phyloP scores from a whole-genome alignment of 2,113 vertebrate species.

The Urocitellus parryii region DNA sequence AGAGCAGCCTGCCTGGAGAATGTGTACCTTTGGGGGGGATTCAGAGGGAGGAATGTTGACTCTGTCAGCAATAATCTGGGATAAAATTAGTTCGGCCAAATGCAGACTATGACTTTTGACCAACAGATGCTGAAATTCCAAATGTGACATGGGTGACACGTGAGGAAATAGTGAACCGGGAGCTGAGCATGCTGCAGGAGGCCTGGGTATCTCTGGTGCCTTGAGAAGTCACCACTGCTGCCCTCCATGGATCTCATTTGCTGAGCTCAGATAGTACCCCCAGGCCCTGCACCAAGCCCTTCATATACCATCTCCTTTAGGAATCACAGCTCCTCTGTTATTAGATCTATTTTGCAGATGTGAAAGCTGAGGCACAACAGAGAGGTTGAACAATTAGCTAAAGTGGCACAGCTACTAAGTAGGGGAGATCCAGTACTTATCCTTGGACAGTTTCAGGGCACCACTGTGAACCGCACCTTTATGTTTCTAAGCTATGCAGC shows the following conservation, averaged over 20 bases:
- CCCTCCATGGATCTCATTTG: background rate
- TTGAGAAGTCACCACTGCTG: background rate
- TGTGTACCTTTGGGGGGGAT: conserved; percentile 64
- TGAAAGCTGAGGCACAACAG: background rate
- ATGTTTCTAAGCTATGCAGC: background rate
- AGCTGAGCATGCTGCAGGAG: background rate
- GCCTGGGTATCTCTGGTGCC: background rate
- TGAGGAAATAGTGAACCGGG: background rate
- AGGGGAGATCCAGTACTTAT: background rate
- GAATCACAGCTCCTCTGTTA: background rate
- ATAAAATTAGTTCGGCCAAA: conserved; percentile 76
- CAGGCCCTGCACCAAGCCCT: background rate
- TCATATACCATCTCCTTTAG: fast-evolving
- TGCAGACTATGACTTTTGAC: conserved; percentile 61
- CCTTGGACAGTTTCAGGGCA: background rate
- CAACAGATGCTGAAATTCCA: conserved; percentile 79
- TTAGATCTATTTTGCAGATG: background rate
- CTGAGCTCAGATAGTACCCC: background rate
- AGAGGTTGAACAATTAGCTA: background rate
- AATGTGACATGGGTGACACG: background rate
- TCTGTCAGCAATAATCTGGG: conserved; percentile 69
- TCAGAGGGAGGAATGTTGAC: conserved; percentile 76
- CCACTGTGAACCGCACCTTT: background rate
- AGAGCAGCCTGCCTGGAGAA: conserved; percentile 65
- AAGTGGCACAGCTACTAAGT: background rate